A percentile compares a stretch with the other conserved stretches of the same genome.
phyloP scores from a whole-genome alignment of 2,888 invertebrate genomes.

The Gnatocerus cornutus region DNA sequence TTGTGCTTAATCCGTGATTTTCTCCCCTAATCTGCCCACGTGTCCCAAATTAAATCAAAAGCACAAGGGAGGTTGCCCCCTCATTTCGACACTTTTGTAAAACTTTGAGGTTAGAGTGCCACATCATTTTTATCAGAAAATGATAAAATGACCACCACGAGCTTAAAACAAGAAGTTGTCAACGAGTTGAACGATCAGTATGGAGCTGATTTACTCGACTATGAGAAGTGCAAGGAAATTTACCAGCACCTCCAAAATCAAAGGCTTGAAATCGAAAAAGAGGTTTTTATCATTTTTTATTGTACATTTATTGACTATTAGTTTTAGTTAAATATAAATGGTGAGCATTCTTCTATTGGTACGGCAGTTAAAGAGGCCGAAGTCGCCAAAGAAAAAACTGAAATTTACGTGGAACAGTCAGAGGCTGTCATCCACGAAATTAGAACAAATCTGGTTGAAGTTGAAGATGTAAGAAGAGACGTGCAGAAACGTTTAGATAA shows the following conservation, averaged over 20 bases:
- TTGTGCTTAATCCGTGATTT: too few relatives aligned
- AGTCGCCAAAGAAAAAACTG: constrained; percentile 72
- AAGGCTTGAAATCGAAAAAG: constrained; percentile 70
- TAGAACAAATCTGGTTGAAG: constrained; percentile 70
- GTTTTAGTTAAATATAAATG: constrained; percentile 73
- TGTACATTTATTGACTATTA: constrained; percentile 14
- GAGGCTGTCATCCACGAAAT: constrained; percentile 71
- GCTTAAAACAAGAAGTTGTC: constrained; percentile 64
- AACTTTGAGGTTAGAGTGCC: constrained; percentile 53
- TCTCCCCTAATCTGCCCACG: too few relatives aligned
- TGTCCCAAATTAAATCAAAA: too few relatives aligned
- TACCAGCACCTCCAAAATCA: constrained; percentile 69
- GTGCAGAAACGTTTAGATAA: constrained; percentile 76
- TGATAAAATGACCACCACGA: constrained; percentile 23
- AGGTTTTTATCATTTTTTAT: constrained; percentile 61
- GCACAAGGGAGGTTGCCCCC: too few relatives aligned
- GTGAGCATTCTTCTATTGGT: constrained; percentile 77
- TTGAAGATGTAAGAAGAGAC: constrained; percentile 72
- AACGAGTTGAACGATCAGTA: constrained; percentile 74
- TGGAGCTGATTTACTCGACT: constrained; percentile 73
- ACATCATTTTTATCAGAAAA: constrained; percentile 45
- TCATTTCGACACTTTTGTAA: not conserved
- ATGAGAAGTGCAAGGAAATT: constrained; percentile 73
- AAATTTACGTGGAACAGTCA: constrained; percentile 69
- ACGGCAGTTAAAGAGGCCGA: constrained; percentile 71